phyloP scores from a whole-genome alignment of 2,888 invertebrate species.

The Nephrotoma appendiculata region DNA sequence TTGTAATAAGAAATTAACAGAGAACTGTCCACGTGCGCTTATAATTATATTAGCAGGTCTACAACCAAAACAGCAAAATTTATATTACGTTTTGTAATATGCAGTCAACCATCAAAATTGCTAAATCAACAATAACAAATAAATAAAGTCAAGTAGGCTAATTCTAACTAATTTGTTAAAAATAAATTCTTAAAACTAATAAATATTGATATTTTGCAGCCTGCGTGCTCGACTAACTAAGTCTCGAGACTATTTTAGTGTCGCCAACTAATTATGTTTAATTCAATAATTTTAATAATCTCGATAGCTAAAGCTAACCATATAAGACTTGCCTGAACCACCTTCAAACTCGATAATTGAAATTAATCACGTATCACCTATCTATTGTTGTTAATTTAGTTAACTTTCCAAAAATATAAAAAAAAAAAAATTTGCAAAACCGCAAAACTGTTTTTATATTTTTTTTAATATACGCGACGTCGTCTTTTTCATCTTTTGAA shows the following conservation, averaged over 20 bases:
- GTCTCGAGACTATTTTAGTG: background rate
- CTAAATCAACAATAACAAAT: too few relatives aligned
- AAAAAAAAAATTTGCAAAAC: background rate
- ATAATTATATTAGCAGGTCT: too few relatives aligned
- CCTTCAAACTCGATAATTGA: background rate
- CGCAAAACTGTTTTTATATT: background rate
- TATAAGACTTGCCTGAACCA: background rate
- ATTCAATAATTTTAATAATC: background rate
- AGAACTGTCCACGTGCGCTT: too few relatives aligned
- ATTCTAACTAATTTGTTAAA: too few relatives aligned
- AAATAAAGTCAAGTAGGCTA: too few relatives aligned
- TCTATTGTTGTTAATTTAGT: background rate
- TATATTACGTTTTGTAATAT: too few relatives aligned
- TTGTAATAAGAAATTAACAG: too few relatives aligned
- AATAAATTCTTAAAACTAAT: background rate
- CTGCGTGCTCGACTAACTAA: background rate
- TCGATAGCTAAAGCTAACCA: background rate
- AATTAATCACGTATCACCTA: background rate
- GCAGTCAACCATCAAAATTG: too few relatives aligned
- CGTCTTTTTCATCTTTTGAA: background rate
- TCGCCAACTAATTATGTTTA: background rate
- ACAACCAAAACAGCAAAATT: too few relatives aligned
- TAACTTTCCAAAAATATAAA: background rate
- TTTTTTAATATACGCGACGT: background rate
- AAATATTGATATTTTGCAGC: background rate